A percentile compares a stretch with the other conserved stretches of the same genome.
These are phyloP conservation scores for Eristalinus sepulchralis DNA, from an alignment of 2,888 invertebrate species.

Conservation along the genomic window DNA sequence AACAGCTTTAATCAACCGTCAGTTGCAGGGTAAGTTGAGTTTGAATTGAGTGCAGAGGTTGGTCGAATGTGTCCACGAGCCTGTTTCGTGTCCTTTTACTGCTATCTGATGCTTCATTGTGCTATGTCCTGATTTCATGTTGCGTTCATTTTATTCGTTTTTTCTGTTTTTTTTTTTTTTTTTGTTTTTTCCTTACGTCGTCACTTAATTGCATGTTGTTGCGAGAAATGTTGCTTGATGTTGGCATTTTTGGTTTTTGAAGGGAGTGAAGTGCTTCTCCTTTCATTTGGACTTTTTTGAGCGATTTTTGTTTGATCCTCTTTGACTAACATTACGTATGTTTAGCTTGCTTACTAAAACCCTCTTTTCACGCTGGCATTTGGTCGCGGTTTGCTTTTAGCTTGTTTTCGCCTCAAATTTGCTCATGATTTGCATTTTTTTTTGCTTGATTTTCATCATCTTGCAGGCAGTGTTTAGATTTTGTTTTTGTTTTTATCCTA, in stretches of 20 bases:
- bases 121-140: conserved; percentile 21
- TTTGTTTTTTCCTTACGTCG: not conserved
- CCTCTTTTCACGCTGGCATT: not conserved
- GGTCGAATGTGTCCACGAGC: conserved; percentile 39
- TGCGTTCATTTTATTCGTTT: not conserved
- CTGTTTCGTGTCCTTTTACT: conserved; percentile 17
- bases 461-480: not conserved
- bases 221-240: not conserved
- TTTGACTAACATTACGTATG: not conserved
- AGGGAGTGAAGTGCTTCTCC: not conserved
- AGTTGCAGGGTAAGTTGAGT: conserved; percentile 86
- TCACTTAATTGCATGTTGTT: conserved; percentile 44
- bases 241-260: not conserved
- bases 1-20: conserved; percentile 88
- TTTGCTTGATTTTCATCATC: not conserved
- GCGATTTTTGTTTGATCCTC: not conserved
- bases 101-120: conserved; percentile 26
- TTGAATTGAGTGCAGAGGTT: conserved; percentile 48
- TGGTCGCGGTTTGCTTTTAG: not conserved
- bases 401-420: not conserved
- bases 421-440: not conserved
- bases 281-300: not conserved
- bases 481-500: not conserved
- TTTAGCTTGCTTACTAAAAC: not conserved
- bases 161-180: conserved; percentile 17